Evolutionary conservation across 2,113 vertebrate species (phyloP).

Genomic region (Percina caprodes): DNA sequence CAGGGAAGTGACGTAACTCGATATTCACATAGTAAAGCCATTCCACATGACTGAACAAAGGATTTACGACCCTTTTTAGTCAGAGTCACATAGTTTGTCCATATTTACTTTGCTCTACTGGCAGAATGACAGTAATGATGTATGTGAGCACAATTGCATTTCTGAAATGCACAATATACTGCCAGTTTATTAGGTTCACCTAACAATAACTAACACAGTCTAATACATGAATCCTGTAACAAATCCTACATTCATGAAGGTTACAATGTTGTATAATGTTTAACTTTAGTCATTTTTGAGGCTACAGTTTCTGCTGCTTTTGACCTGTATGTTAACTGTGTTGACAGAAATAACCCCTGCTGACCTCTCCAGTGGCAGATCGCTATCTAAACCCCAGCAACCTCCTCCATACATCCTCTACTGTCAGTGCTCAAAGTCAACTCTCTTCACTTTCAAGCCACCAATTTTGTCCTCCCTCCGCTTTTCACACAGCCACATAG

Average conservation of each 20-base stretch:
- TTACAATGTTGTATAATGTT: background rate
- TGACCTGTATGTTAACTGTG: conserved; percentile 5
- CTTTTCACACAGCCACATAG: conserved; percentile 29
- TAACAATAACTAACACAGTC: background rate
- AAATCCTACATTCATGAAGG: background rate
- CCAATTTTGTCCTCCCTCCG: conserved; percentile 21
- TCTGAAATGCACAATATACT: background rate
- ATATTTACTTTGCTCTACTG: background rate
- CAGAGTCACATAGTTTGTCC: background rate
- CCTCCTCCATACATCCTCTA: conserved; percentile 46
- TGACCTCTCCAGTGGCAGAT: conserved; percentile 56
- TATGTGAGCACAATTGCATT: background rate
- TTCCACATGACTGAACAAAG: conserved; percentile 37
- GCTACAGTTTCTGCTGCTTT: background rate
- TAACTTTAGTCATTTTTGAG: background rate
- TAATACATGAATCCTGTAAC: background rate
- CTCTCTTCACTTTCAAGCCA: conserved; percentile 44
- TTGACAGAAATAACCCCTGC: conserved; percentile 48
- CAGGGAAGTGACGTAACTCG: background rate
- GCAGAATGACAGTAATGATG: background rate
- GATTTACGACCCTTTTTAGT: conserved; percentile 42
- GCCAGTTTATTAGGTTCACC: background rate
- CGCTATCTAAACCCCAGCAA: conserved; percentile 46
- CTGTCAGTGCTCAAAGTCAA: conserved; percentile 29
- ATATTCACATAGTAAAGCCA: conserved; percentile 38